Evolutionary conservation across 2,797 vertebrate species (phyloP).

Genomic region (Brachyalestes nurse): DNA sequence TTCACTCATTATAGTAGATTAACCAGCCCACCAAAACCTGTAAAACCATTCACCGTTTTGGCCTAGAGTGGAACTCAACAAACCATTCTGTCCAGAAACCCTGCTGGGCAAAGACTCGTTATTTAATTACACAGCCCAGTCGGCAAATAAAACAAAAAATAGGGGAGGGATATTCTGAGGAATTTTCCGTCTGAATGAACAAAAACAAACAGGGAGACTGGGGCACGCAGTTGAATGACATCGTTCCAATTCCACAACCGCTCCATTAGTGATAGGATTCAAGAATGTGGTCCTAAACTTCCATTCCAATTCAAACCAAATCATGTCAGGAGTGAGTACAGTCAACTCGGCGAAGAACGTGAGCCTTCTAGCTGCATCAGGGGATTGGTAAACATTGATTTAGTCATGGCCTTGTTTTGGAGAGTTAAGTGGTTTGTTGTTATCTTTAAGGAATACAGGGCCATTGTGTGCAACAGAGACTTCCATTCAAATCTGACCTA

Average conservation of each 20-base stretch:
- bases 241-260: constrained; percentile 29
- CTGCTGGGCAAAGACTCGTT: constrained; percentile 8
- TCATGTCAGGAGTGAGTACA: constrained; percentile 1
- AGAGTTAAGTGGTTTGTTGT: not conserved
- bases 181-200: constrained; percentile 45
- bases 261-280: constrained; percentile 1
- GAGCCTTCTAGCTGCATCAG: constrained; percentile 2
- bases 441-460: constrained; percentile 29
- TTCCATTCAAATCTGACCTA: constrained; percentile 4
- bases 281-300: not conserved
- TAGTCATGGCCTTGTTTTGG: constrained; percentile 15
- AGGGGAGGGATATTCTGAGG: not conserved
- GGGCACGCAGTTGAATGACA: constrained; percentile 11
- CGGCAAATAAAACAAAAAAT: constrained; percentile 14
- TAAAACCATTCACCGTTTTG: constrained; percentile 6
- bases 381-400: not conserved
- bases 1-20: not conserved
- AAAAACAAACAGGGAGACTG: constrained; percentile 40
- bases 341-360: not conserved
- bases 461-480: not conserved
- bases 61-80: not conserved
- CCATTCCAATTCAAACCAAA: not conserved
- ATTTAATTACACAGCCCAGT: constrained; percentile 35
- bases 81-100: constrained; percentile 28
- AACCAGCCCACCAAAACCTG: not conserved